Conservation (phyloP, 1,140 invertebrate species). For the Potamilus streckersoni region DNA sequence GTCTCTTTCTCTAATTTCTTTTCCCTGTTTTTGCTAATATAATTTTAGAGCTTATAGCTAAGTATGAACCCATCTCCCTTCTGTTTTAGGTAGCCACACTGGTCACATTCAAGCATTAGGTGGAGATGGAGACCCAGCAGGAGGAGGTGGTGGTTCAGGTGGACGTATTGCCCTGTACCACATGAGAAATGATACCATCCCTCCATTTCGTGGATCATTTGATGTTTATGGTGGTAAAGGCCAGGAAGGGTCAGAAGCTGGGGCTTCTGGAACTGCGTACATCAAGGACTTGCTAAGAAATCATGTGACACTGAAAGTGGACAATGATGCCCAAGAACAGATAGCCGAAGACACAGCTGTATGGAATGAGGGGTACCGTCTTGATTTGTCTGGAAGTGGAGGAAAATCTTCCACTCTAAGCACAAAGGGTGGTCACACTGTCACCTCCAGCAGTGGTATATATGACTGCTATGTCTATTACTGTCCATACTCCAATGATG, state of each 20-base stretch:
- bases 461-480: slow-evolving; percentile 21
- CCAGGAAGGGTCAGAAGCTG: slow-evolving; percentile 39
- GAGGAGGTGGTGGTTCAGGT: slow-evolving; percentile 49
- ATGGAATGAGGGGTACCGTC: slow-evolving; percentile 43
- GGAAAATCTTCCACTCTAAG: slow-evolving; percentile 30
- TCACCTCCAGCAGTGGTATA: slow-evolving; percentile 18
- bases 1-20: too few species aligned
- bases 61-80: too few species aligned
- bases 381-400: slow-evolving; percentile 37
- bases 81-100: slow-evolving; percentile 51
- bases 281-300: slow-evolving; percentile 35
- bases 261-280: slow-evolving; percentile 50
- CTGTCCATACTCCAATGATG: slow-evolving; percentile 20
- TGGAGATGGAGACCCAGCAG: slow-evolving; percentile 36
- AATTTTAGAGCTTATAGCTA: too few species aligned
- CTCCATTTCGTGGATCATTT: slow-evolving; percentile 47
- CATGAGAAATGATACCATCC: slow-evolving; percentile 36
- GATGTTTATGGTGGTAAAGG: slow-evolving; percentile 41
- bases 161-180: slow-evolving; percentile 57
- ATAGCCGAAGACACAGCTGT: slow-evolving; percentile 43
- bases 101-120: slow-evolving; percentile 50
- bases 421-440: slow-evolving; percentile 32
- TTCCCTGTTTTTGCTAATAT: too few species aligned
- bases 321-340: slow-evolving; percentile 42
- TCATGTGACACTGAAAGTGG: slow-evolving; percentile 37